phyloP scores from a whole-genome alignment of 1,140 invertebrate species.

The Nomia melanderi region DNA sequence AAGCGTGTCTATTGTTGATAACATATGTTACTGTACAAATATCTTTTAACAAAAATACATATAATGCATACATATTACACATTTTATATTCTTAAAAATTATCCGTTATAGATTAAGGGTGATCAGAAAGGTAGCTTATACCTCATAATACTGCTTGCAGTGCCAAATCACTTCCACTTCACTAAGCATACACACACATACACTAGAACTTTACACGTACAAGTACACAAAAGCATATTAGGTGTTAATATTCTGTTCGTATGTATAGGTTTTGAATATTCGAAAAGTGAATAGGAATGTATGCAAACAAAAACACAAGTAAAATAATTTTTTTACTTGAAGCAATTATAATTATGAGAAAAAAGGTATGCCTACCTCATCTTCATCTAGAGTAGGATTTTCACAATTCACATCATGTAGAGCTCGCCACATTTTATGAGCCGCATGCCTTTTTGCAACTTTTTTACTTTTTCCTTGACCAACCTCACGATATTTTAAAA shows the following conservation, averaged over 20 bases:
- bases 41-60: slow-evolving; percentile 4
- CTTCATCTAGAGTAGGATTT: slow-evolving; percentile 80
- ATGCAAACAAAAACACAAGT: neutral
- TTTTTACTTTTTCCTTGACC: slow-evolving; percentile 97
- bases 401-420: slow-evolving; percentile 87
- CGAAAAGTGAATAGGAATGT: neutral
- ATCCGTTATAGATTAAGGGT: slow-evolving; percentile 78
- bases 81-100: slow-evolving; percentile 36
- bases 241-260: neutral
- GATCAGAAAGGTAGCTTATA: slow-evolving; percentile 69
- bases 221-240: slow-evolving; percentile 6
- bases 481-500: slow-evolving; percentile 90
- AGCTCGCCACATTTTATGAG: slow-evolving; percentile 94
- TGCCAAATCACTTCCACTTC: slow-evolving; percentile 78
- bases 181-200: slow-evolving; percentile 56
- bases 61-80: slow-evolving; percentile 22
- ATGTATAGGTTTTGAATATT: neutral
- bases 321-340: no score
- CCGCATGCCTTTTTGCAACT: slow-evolving; percentile 95
- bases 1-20: slow-evolving; percentile 52
- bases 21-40: slow-evolving; percentile 28
- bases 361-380: slow-evolving; percentile 81
- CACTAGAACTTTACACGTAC: slow-evolving; percentile 30
- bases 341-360: no score
- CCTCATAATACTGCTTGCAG: slow-evolving; percentile 44